phyloP scores from a whole-genome alignment of 2,113 vertebrate species.

The Donacobius atricapilla region DNA sequence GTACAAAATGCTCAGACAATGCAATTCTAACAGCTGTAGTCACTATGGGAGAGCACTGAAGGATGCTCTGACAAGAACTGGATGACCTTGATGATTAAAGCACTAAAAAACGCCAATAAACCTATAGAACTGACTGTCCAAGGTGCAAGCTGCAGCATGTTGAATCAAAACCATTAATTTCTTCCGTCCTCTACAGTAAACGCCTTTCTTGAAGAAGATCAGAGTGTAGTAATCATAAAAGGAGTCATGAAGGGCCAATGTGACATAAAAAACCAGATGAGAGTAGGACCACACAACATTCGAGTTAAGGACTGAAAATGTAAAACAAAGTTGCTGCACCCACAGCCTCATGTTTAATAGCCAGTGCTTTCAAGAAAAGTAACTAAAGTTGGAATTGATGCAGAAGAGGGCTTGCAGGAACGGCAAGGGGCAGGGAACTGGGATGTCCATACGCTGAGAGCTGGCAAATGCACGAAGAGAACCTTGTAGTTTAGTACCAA shows the following conservation, averaged over 20 bases:
- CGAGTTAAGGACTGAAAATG: background rate
- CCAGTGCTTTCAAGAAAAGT: background rate
- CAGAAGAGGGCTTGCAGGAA: background rate
- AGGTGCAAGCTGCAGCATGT: background rate
- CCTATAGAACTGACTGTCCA: background rate
- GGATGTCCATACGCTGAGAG: background rate
- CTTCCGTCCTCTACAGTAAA: background rate
- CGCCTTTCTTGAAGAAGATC: background rate
- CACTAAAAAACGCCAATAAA: background rate
- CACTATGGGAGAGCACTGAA: background rate
- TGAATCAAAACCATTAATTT: background rate
- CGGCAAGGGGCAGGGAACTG: background rate
- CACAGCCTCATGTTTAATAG: background rate
- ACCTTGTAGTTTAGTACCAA: background rate
- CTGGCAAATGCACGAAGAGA: background rate
- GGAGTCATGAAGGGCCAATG: background rate
- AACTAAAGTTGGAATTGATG: background rate
- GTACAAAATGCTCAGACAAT: background rate
- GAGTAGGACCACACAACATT: background rate
- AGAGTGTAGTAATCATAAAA: background rate
- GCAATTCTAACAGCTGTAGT: background rate
- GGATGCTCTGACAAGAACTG: background rate
- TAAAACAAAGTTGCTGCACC: background rate
- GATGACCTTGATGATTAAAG: background rate
- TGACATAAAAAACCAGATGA: background rate